These are phyloP conservation scores for Deroptyus accipitrinus DNA, from an alignment of 2,113 vertebrate genomes.

Conservation along the genomic window DNA sequence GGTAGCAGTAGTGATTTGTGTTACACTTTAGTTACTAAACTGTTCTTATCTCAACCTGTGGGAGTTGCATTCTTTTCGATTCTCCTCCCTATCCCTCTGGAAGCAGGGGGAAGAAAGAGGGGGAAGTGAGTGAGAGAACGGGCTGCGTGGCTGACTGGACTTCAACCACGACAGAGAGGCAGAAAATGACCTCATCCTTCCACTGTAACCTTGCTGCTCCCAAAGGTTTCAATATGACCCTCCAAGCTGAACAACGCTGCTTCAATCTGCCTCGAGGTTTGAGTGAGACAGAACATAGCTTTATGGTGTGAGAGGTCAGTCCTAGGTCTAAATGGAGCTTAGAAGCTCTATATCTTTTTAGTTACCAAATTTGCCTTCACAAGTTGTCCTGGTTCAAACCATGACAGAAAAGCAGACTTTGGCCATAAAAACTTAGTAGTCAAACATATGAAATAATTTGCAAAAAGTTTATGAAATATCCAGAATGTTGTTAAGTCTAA, in stretches of 20 bases:
- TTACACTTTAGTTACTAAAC: too few relatives aligned
- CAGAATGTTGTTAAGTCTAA: background rate
- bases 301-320: background rate
- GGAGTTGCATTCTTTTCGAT: too few relatives aligned
- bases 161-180: background rate
- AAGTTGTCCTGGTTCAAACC: background rate
- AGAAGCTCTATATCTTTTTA: background rate
- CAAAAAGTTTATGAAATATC: background rate
- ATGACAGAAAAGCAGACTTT: background rate
- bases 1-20: too few relatives aligned
- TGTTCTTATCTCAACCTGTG: too few relatives aligned
- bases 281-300: background rate
- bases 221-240: constrained; percentile 37
- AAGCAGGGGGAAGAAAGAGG: too few relatives aligned
- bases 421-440: background rate
- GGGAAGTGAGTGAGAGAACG: too few relatives aligned
- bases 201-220: constrained; percentile 31
- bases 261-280: background rate
- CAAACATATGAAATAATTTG: background rate
- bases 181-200: constrained; percentile 44
- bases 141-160: too few relatives aligned
- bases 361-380: background rate
- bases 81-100: too few relatives aligned
- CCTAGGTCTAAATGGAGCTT: background rate
- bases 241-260: background rate